Evolutionary conservation across 2,113 vertebrate species (phyloP).

Genomic region (Piliocolobus tephrosceles): DNA sequence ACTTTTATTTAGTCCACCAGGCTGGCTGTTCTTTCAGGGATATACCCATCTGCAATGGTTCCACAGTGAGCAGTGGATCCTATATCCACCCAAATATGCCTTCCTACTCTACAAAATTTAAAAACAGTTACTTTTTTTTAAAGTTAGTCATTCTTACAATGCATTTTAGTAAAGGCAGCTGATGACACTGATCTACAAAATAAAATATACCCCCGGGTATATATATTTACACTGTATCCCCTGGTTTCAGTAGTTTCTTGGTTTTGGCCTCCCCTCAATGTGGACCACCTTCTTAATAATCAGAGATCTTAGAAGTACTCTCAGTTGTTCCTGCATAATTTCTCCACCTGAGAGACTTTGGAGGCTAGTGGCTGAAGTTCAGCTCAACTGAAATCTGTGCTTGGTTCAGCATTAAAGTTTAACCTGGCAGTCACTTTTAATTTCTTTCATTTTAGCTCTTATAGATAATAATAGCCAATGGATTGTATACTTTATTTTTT

Average conservation of each 20-base stretch:
- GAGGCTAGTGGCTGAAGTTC: neutral
- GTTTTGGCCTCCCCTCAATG: neutral
- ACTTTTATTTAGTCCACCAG: neutral
- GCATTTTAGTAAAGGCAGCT: neutral
- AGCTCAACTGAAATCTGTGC: neutral
- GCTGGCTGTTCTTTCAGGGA: neutral
- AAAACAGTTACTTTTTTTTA: neutral
- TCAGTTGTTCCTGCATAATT: neutral
- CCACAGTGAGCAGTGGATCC: neutral
- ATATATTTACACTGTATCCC: neutral
- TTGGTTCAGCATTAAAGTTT: neutral
- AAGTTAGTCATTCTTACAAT: neutral
- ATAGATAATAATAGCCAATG: neutral
- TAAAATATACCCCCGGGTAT: neutral
- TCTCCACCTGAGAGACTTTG: neutral
- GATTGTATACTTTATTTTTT: neutral
- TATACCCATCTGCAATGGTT: neutral
- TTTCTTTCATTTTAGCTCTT: neutral
- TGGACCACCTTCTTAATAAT: neutral
- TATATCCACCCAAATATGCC: neutral
- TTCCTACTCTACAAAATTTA: neutral
- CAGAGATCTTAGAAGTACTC: neutral
- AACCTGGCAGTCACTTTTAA: neutral
- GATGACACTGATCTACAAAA: neutral
- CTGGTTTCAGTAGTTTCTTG: neutral